Base-by-base conservation (phyloP, 2,888 invertebrate species). In the Tipula lateralis region DNA sequence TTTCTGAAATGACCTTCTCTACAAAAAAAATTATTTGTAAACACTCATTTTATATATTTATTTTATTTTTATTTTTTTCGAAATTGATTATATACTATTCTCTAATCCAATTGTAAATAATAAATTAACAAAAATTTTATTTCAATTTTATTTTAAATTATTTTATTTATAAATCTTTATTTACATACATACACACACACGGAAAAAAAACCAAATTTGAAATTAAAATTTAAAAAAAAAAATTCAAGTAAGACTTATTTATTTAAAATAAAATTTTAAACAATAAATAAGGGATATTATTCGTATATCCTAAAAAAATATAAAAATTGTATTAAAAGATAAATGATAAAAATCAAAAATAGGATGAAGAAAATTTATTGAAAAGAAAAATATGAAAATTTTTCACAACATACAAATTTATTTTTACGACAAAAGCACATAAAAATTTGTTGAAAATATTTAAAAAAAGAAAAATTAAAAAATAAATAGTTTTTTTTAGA, bases 61-160 rank as follows among this genome's bases (percentile, higher is more conserved):
- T 6, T 50, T 50, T 50, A 50, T 50, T 50, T n/a, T n/a, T n/a
- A n/a, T n/a, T n/a, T n/a, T 50, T 50, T 50, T 50, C 44, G 16
- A 50, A 50, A 50, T 50, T 50, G n/a, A 50, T 50, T 50, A 16
- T 50, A 36, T 50, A 50, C n/a, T 36, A 36, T 50, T 44, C 5
- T 50, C 44, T 50, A 50, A 50, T 50, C 44, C 44, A 50, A 50
- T 50, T 50, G 44, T 50, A 50, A 50, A 50, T 50, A 50, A 50
- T 50, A 50, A n/a, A 16, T 50, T 50, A 50, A 50, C 39, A 44
- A 50, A 50, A 50, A 50, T 16, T 50, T 50, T 50, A 50, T 16
- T 16, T 16, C 16, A 50, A 50, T 50, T 50, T 50, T 50, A 50
- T 50, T 50, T 50, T 50, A 50, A 50, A 50, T 50, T 50, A 50